A percentile compares a stretch with the other conserved stretches of the same genome.
These are phyloP conservation scores for Channa striata DNA, from an alignment of 2,797 vertebrate genomes.

Conservation along the genomic window DNA sequence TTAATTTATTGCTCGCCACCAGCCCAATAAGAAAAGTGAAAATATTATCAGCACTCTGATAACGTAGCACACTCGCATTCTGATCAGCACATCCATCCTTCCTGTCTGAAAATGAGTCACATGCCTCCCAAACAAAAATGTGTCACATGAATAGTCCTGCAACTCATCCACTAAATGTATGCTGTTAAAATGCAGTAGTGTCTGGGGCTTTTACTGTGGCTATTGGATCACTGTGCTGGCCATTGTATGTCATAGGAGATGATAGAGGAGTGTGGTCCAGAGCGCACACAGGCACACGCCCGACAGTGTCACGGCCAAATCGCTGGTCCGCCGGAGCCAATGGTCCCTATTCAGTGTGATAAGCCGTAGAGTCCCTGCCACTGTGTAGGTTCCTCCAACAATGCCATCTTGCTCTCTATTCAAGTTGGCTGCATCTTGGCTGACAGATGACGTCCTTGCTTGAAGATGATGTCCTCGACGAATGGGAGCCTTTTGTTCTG, in stretches of 20 bases:
- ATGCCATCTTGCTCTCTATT: slow-evolving; percentile 34
- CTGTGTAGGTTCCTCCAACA: slow-evolving; percentile 34
- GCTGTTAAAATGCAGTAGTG: slow-evolving; percentile 33
- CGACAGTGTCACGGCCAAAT: slow-evolving; percentile 71
- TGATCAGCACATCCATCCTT: slow-evolving; percentile 24
- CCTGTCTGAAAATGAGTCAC: slow-evolving; percentile 46
- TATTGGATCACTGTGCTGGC: slow-evolving; percentile 43
- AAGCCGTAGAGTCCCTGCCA: slow-evolving; percentile 30
- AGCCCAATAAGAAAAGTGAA: slow-evolving; percentile 9
- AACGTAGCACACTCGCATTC: slow-evolving; percentile 22
- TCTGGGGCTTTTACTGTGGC: slow-evolving; percentile 52
- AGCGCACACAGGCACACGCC: slow-evolving; percentile 76
- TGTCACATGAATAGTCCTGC: slow-evolving; percentile 36
- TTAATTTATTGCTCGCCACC: slow-evolving; percentile 34
- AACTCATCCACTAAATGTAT: slow-evolving; percentile 58
- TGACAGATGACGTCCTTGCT: slow-evolving; percentile 32
- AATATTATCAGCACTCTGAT: slow-evolving; percentile 28
- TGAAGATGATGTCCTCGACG: slow-evolving; percentile 1
- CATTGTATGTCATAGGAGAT: slow-evolving; percentile 70
- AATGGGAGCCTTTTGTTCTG: slow-evolving; percentile 32
- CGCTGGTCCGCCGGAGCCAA: slow-evolving; percentile 53
- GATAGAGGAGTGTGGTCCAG: slow-evolving; percentile 69
- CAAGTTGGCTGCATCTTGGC: slow-evolving; percentile 19
- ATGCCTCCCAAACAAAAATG: slow-evolving; percentile 34
- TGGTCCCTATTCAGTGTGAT: slow-evolving; percentile 16